These are phyloP conservation scores for Anastrepha obliqua DNA, from an alignment of 1,140 invertebrate genomes.

Conservation along the genomic window DNA sequence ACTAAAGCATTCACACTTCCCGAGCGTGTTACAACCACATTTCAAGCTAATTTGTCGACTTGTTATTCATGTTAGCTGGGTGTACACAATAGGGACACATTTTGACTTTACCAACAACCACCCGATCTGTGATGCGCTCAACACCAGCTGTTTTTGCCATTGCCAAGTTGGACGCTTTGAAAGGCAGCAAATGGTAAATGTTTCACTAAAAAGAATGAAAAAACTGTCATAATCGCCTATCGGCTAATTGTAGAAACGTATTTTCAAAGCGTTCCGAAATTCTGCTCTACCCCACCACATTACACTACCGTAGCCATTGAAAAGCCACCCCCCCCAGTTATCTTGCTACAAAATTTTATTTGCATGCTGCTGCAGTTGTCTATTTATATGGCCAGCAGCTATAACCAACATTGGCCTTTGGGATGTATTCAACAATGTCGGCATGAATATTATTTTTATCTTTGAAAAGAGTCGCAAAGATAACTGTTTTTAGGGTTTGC, in stretches of 20 bases:
- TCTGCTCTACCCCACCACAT: background rate
- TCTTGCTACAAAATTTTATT: background rate
- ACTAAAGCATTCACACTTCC: background rate
- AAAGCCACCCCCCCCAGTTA: background rate
- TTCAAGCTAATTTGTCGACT: slow-evolving; percentile 18
- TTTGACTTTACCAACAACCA: background rate
- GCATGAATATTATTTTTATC: slow-evolving; percentile 52
- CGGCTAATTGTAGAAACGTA: slow-evolving; percentile 14
- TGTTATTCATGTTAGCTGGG: background rate
- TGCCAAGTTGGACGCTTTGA: background rate
- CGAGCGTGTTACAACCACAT: background rate
- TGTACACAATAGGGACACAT: slow-evolving; percentile 41
- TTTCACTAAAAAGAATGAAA: slow-evolving; percentile 42
- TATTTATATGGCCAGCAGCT: background rate
- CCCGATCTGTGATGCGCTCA: background rate
- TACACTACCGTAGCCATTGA: too few species aligned
- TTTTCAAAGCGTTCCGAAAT: background rate
- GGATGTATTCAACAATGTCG: slow-evolving; percentile 30
- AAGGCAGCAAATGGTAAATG: background rate
- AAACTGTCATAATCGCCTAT: slow-evolving; percentile 45
- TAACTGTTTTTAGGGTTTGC: slow-evolving; percentile 14
- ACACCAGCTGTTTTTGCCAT: background rate
- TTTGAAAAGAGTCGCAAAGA: slow-evolving; percentile 35
- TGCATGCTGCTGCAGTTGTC: background rate
- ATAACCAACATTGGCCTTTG: slow-evolving; percentile 45